Percentiles rank a stretch among this genome's conserved stretches.
Conservation (phyloP, 2,797 vertebrate species). For the Channallabes apus region DNA sequence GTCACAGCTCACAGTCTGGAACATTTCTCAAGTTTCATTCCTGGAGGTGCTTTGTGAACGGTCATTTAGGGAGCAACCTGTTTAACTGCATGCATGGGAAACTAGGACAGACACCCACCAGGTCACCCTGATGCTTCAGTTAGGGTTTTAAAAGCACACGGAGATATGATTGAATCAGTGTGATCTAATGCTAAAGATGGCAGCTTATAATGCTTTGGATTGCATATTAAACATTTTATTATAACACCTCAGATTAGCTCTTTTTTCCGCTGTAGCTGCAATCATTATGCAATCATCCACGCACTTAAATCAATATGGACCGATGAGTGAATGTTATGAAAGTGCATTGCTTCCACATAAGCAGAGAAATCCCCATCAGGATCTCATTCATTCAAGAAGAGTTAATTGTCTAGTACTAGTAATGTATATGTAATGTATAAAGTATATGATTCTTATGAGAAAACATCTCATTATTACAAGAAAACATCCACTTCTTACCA, state of each 20-base stretch:
- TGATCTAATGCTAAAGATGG: neutral
- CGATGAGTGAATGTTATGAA: neutral
- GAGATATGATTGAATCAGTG: neutral
- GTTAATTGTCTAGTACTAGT: neutral
- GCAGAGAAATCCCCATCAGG: neutral
- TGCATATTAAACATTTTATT: constrained; percentile 7
- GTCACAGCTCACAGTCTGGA: neutral
- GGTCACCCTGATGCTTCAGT: constrained; percentile 3
- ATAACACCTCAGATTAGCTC: neutral
- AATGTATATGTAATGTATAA: too few species aligned
- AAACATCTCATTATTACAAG: neutral
- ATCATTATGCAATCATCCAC: neutral
- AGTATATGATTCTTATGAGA: neutral
- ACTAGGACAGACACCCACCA: neutral
- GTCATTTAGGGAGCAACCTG: neutral
- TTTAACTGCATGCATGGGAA: neutral
- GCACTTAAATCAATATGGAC: neutral
- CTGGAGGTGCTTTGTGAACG: neutral
- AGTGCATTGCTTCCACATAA: neutral
- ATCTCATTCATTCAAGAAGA: neutral
- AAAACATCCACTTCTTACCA: neutral
- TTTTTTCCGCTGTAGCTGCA: neutral
- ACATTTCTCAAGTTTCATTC: neutral
- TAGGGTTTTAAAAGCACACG: neutral
- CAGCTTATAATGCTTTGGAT: neutral